Conservation (phyloP, 2,888 invertebrate species). For the Philereme vetulata region DNA sequence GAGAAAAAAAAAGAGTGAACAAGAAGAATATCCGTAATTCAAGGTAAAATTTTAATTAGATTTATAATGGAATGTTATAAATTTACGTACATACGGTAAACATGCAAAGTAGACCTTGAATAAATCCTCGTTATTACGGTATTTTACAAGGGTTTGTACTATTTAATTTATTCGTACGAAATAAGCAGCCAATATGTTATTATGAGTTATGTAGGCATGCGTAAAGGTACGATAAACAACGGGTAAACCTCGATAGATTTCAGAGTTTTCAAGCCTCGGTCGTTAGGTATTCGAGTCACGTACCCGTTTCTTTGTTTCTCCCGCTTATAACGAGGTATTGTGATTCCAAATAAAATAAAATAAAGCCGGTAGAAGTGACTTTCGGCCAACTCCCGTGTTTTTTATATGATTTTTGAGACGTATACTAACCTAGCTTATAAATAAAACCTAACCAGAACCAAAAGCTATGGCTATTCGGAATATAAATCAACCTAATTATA, state of each 20-base stretch:
- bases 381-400: neutral
- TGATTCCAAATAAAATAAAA: slow-evolving; percentile 55
- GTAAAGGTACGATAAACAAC: slow-evolving; percentile 44
- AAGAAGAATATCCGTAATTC: too few species aligned
- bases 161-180: slow-evolving; percentile 27
- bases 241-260: slow-evolving; percentile 51
- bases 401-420: neutral
- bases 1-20: too few species aligned
- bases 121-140: slow-evolving; percentile 19
- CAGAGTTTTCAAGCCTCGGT: slow-evolving; percentile 42
- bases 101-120: slow-evolving; percentile 4
- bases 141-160: slow-evolving; percentile 19
- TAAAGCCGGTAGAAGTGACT: slow-evolving; percentile 12
- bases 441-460: too few species aligned
- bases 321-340: slow-evolving; percentile 81
- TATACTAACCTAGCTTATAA: too few species aligned
- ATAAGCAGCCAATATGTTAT: slow-evolving; percentile 23
- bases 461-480: too few species aligned
- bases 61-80: too few species aligned
- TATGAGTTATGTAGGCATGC: slow-evolving; percentile 25
- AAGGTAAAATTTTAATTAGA: too few species aligned
- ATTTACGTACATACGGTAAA: neutral
- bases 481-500: too few species aligned
- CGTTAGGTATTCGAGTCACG: slow-evolving; percentile 68
- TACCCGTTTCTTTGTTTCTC: slow-evolving; percentile 75